Evolutionary conservation across 2,888 invertebrate species (phyloP).

Genomic region (Rhopalosiphum nymphaeae): DNA sequence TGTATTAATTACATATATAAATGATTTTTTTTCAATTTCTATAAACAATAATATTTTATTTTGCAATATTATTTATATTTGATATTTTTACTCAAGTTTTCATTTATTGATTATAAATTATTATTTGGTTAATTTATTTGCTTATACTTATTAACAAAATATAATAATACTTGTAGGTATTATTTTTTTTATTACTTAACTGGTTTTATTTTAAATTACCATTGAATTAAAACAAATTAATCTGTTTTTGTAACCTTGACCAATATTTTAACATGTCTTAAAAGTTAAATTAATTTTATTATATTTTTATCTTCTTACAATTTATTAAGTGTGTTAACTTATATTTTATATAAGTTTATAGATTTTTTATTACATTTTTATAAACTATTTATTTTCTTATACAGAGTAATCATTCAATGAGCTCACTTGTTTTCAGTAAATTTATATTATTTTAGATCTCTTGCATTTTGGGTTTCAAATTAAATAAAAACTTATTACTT

Average conservation of each 20-base stretch:
- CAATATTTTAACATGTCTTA: conserved; percentile 13
- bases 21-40: no score
- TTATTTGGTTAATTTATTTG: not conserved
- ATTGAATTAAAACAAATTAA: not conserved
- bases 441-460: not conserved
- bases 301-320: not conserved
- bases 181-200: not conserved
- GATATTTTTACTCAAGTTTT: not conserved
- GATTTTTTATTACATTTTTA: not conserved
- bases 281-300: not conserved
- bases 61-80: conserved; percentile 3
- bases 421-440: not conserved
- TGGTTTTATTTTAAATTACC: not conserved
- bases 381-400: not conserved
- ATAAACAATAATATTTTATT: not conserved
- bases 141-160: not conserved
- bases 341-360: not conserved
- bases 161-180: not conserved
- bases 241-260: conserved; percentile 15
- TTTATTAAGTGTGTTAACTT: not conserved
- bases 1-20: no score
- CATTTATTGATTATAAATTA: not conserved
- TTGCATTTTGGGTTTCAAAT: not conserved
- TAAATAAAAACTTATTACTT: not conserved
- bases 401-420: not conserved